phyloP scores from a whole-genome alignment of 2,113 vertebrate genomes.

The Coreoperca whiteheadi region DNA sequence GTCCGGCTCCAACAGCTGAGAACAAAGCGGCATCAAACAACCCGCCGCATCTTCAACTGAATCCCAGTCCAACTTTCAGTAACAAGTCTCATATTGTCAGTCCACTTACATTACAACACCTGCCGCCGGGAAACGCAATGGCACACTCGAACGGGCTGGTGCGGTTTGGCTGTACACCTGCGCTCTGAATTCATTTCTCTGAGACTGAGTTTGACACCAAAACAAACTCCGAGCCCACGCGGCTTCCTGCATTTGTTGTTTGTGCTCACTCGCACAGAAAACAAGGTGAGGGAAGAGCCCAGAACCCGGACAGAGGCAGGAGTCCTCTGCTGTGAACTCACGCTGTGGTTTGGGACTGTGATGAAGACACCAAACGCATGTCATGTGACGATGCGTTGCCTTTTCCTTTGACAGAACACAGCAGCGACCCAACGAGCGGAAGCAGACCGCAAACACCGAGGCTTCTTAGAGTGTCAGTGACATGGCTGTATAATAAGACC shows the following conservation, averaged over 20 bases:
- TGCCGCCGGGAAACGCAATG: not conserved
- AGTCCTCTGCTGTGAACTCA: not conserved
- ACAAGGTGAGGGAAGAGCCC: not conserved
- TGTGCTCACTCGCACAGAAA: not conserved
- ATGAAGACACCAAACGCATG: not conserved
- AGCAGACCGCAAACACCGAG: too few species aligned
- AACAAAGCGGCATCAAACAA: slow-evolving; percentile 14
- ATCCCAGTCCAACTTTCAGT: slow-evolving; percentile 1
- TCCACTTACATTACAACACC: slow-evolving; percentile 1
- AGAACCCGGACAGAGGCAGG: not conserved
- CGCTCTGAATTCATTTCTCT: not conserved
- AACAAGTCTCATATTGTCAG: slow-evolving; percentile 14
- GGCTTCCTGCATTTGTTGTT: too few species aligned
- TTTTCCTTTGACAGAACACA: too few species aligned
- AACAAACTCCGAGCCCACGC: not conserved
- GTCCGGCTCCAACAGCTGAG: not conserved
- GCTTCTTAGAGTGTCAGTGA: too few species aligned
- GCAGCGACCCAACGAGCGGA: too few species aligned
- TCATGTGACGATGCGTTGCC: too few species aligned
- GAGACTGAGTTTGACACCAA: not conserved
- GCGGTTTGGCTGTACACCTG: not conserved
- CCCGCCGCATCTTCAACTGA: not conserved
- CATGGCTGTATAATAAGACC: too few species aligned
- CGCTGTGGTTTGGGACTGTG: not conserved
- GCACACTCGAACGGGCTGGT: not conserved